Evolutionary conservation across 2,797 vertebrate genomes (phyloP).

Genomic region (Vipera ursinii): DNA sequence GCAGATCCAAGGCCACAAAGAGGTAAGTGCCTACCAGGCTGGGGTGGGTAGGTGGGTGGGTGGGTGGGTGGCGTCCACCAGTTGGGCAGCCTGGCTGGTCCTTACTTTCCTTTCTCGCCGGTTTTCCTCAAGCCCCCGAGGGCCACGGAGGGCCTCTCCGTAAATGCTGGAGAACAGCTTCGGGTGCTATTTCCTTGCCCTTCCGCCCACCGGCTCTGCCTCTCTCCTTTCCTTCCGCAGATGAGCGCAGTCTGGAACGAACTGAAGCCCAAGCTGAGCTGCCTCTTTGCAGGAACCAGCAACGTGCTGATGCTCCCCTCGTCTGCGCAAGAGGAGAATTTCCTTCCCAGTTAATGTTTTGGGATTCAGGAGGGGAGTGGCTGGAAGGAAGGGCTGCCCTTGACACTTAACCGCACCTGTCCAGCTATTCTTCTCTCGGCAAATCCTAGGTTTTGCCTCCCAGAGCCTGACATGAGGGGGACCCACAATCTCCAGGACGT

Average conservation of each 20-base stretch:
- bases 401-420: not conserved
- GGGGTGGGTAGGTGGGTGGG: not conserved
- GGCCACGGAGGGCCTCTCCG: not conserved
- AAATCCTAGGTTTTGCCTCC: not conserved
- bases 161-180: not conserved
- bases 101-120: not conserved
- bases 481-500: constrained; percentile 51
- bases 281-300: constrained; percentile 82
- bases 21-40: constrained; percentile 74
- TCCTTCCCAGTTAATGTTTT: constrained; percentile 67
- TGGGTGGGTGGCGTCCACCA: accelerated
- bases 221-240: constrained; percentile 64
- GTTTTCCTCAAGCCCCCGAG: not conserved
- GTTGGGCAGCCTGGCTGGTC: too few species aligned
- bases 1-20: constrained; percentile 94
- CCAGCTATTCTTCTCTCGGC: constrained; percentile 12
- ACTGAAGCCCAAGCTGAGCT: constrained; percentile 90
- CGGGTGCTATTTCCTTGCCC: not conserved
- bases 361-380: constrained; percentile 3
- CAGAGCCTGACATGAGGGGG: constrained; percentile 45
- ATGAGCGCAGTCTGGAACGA: constrained; percentile 97
- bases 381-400: constrained; percentile 23
- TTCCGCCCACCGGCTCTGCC: accelerated
- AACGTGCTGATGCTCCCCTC: constrained; percentile 69
- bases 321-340: constrained; percentile 66